Evolutionary conservation across 2,113 vertebrate genomes (phyloP).

Genomic region (Ursus arctos): DNA sequence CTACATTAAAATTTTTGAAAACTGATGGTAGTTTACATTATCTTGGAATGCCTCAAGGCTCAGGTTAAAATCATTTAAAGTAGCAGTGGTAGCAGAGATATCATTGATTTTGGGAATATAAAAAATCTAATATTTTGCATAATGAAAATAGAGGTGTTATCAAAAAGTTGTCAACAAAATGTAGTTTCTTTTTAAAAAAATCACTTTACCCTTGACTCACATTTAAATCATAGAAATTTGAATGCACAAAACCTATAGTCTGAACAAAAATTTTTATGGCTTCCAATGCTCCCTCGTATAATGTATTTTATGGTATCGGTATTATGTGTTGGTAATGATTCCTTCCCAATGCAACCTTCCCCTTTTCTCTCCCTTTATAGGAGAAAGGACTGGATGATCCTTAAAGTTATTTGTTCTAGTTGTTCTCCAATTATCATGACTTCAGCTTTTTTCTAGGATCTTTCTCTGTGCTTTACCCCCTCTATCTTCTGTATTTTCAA

Average conservation of each 20-base stretch:
- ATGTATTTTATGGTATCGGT: background rate
- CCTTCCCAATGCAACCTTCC: background rate
- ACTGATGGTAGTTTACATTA: slow-evolving; percentile 45
- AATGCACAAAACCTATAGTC: background rate
- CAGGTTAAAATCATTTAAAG: slow-evolving; percentile 65
- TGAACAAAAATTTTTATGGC: background rate
- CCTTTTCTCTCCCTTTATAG: background rate
- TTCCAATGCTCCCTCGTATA: background rate
- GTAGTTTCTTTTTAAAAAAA: slow-evolving; percentile 3
- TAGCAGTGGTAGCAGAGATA: slow-evolving; percentile 52
- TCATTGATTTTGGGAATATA: slow-evolving; percentile 46
- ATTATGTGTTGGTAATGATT: background rate
- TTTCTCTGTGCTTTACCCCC: background rate
- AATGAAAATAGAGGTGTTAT: slow-evolving; percentile 57
- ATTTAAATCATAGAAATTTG: slow-evolving; percentile 20
- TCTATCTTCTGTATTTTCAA: background rate
- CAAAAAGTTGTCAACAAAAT: slow-evolving; percentile 63
- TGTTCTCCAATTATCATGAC: background rate
- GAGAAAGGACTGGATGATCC: background rate
- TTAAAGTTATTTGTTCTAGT: background rate
- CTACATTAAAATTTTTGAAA: slow-evolving; percentile 29
- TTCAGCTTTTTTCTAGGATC: background rate
- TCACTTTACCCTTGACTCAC: slow-evolving; percentile 28
- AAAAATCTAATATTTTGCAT: slow-evolving; percentile 55
- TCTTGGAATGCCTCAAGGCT: slow-evolving; percentile 50